These are phyloP conservation scores for Chelonia mydas DNA, from an alignment of 2,797 vertebrate species.

Conservation along the genomic window DNA sequence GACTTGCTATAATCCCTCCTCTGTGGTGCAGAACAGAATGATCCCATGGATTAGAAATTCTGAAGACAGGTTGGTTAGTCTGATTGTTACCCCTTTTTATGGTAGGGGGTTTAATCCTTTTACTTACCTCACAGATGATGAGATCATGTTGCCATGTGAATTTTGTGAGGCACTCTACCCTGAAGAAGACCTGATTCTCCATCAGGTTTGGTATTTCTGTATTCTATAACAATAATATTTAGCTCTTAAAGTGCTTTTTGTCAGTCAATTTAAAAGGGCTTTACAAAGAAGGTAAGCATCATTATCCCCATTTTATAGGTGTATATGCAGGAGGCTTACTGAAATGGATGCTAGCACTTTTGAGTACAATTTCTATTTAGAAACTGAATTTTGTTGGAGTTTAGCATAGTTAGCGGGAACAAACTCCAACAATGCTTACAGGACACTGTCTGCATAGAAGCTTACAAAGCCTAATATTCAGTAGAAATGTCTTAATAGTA, in stretches of 20 bases:
- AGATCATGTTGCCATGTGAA: conserved; percentile 93
- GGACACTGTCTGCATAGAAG: neutral
- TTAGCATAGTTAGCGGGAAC: neutral
- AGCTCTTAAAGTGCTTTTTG: neutral
- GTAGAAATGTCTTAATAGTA: neutral
- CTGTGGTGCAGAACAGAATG: neutral
- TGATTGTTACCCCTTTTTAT: rapidly evolving
- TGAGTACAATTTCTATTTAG: neutral
- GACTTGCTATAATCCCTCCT: neutral
- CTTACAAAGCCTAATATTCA: neutral
- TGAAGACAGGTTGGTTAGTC: rapidly evolving
- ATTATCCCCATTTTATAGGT: neutral
- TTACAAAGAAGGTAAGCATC: neutral
- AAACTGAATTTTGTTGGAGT: neutral
- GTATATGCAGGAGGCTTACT: neutral
- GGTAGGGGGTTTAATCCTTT: rapidly evolving
- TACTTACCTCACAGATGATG: conserved; percentile 64
- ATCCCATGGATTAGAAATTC: neutral
- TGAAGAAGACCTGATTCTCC: conserved; percentile 94
- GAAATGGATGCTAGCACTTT: neutral
- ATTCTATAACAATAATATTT: neutral
- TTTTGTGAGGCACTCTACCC: conserved; percentile 97
- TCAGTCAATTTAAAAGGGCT: neutral
- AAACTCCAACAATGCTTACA: neutral
- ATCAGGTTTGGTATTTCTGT: conserved; percentile 87